Conservation (phyloP, 2,797 vertebrate genomes). For the Propithecus perrieri region DNA sequence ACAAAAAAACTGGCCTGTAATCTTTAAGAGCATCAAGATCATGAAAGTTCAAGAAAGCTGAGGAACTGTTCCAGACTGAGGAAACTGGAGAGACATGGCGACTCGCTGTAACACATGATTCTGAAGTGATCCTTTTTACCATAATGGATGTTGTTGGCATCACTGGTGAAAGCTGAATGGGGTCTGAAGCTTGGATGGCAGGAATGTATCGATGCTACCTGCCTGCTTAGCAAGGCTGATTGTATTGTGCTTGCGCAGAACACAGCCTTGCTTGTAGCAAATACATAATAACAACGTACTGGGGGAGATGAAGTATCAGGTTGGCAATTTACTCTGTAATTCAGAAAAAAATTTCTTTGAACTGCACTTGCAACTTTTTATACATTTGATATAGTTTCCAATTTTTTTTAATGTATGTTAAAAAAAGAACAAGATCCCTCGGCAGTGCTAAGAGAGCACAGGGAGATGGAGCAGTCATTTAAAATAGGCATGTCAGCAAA, state of each 20-base stretch:
- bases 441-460: not conserved
- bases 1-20: not conserved
- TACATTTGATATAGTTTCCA: not conserved
- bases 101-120: rapidly evolving
- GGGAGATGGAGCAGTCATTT: not conserved
- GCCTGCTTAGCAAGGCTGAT: not conserved
- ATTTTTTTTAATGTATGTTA: not conserved
- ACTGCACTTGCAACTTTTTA: not conserved
- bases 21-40: not conserved
- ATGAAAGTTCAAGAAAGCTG: too few relatives aligned
- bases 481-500: not conserved
- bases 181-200: not conserved
- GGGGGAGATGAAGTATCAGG: not conserved
- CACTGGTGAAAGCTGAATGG: not conserved
- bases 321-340: not conserved
- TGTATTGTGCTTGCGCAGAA: rapidly evolving
- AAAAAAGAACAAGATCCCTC: not conserved
- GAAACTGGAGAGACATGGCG: not conserved
- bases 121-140: not conserved
- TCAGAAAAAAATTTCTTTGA: not conserved
- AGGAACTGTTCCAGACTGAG: not conserved
- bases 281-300: not conserved
- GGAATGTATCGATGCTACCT: not conserved
- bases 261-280: not conserved
- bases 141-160: not conserved